phyloP scores from a whole-genome alignment of 2,113 vertebrate genomes.

The Atractosteus spatula region DNA sequence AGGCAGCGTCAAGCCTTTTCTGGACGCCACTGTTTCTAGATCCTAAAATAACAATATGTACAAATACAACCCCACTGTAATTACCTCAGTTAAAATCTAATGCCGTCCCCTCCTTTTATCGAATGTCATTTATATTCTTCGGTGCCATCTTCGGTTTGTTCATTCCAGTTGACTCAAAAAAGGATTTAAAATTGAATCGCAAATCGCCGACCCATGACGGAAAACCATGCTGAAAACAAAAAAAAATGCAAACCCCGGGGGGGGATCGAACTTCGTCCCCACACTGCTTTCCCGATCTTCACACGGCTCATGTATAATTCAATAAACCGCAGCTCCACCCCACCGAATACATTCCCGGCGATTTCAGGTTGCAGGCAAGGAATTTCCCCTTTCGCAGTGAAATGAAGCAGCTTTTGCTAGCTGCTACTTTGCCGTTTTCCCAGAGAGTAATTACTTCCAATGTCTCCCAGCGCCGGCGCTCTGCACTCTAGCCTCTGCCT shows the following conservation, averaged over 20 bases:
- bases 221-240: background rate
- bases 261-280: too few relatives aligned
- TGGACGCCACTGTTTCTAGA: too few relatives aligned
- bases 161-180: too few relatives aligned
- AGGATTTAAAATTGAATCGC: too few relatives aligned
- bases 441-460: slow-evolving; percentile 27
- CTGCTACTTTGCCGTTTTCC: slow-evolving; percentile 16
- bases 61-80: too few relatives aligned
- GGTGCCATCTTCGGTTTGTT: too few relatives aligned
- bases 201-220: slow-evolving; percentile 1
- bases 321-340: slow-evolving; percentile 60
- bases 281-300: slow-evolving; percentile 26
- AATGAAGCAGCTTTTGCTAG: background rate
- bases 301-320: slow-evolving; percentile 55
- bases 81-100: too few relatives aligned
- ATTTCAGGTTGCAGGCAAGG: background rate
- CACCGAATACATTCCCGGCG: slow-evolving; percentile 23
- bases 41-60: too few relatives aligned
- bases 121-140: too few relatives aligned
- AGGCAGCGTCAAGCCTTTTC: too few relatives aligned
- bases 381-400: slow-evolving; percentile 6
- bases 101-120: too few relatives aligned
- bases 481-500: slow-evolving; percentile 24
- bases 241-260: background rate
- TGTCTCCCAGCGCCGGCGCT: slow-evolving; percentile 25